Evolutionary conservation across 2,888 invertebrate species (phyloP).

Genomic region (Agrenia bidenticulata): DNA sequence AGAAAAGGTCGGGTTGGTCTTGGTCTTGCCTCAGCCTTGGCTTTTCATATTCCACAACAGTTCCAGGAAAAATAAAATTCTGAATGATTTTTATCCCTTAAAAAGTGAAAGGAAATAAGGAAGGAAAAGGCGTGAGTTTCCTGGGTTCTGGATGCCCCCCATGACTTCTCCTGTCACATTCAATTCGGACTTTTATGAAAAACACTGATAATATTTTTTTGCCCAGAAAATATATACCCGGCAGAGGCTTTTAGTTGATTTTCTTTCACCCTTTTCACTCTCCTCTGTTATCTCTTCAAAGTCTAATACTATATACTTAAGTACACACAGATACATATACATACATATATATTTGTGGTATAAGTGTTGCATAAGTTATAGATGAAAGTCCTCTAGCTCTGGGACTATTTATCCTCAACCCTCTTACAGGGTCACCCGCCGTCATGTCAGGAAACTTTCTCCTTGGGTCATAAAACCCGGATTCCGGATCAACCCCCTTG

Average conservation of each 20-base stretch:
- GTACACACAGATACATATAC: too few relatives aligned
- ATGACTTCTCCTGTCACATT: slow-evolving; percentile 1
- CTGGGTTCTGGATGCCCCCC: slow-evolving; percentile 3
- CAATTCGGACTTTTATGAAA: slow-evolving; percentile 17
- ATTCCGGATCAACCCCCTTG: slow-evolving; percentile 11
- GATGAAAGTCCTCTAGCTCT: too few relatives aligned
- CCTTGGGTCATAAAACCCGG: slow-evolving; percentile 18
- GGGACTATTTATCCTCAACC: not conserved
- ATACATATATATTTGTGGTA: too few relatives aligned
- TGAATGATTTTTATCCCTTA: not conserved
- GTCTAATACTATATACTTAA: too few relatives aligned
- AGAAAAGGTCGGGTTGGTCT: not conserved
- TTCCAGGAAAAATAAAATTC: too few relatives aligned
- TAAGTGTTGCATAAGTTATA: too few relatives aligned
- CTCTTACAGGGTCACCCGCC: slow-evolving; percentile 8
- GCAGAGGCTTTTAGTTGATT: slow-evolving; percentile 6
- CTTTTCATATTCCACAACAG: too few relatives aligned
- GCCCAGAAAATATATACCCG: not conserved
- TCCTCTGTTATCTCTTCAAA: not conserved
- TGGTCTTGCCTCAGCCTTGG: too few relatives aligned
- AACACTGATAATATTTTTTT: slow-evolving; percentile 15
- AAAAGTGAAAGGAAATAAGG: not conserved
- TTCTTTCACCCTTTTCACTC: slow-evolving; percentile 7
- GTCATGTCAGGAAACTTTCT: slow-evolving; percentile 10
- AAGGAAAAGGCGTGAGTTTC: slow-evolving; percentile 9